Percentiles rank a stretch among this genome's conserved stretches.
Evolutionary conservation across 2,888 invertebrate genomes (phyloP).

Genomic region (Peribatodes rhomboidaria): DNA sequence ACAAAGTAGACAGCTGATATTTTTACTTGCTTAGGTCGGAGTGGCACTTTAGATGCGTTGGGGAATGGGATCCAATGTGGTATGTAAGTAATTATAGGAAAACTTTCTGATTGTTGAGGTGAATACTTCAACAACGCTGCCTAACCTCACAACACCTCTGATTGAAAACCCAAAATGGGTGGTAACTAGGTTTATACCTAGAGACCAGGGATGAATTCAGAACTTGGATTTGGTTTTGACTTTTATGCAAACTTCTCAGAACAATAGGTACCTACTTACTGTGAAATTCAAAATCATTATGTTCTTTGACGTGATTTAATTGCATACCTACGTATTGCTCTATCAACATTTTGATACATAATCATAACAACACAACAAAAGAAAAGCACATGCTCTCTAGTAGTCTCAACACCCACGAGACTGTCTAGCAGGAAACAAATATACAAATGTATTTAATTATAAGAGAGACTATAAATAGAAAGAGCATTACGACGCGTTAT

Average conservation of each 20-base stretch:
- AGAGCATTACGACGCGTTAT: constrained; percentile 80
- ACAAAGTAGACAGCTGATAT: neutral
- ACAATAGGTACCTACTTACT: no score
- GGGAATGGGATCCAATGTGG: no score
- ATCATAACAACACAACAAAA: neutral
- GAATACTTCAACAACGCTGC: no score
- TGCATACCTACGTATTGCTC: neutral
- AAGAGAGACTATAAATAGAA: constrained; percentile 81
- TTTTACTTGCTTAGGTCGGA: neutral
- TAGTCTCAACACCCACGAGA: constrained; percentile 49
- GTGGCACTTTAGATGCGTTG: neutral
- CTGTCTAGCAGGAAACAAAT: constrained; percentile 70
- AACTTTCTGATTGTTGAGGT: no score
- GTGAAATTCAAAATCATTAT: neutral
- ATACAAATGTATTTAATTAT: constrained; percentile 79
- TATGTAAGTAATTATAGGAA: no score
- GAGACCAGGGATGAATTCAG: no score
- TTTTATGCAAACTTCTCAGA: no score
- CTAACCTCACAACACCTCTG: no score
- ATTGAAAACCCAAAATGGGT: no score
- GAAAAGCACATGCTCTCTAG: constrained; percentile 1
- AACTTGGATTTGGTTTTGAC: no score
- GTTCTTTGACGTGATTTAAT: neutral
- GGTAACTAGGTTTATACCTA: no score
- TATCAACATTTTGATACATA: neutral